Base-by-base conservation (phyloP, 1,140 invertebrate genomes). In the Pseudomyrmex pallidus region DNA sequence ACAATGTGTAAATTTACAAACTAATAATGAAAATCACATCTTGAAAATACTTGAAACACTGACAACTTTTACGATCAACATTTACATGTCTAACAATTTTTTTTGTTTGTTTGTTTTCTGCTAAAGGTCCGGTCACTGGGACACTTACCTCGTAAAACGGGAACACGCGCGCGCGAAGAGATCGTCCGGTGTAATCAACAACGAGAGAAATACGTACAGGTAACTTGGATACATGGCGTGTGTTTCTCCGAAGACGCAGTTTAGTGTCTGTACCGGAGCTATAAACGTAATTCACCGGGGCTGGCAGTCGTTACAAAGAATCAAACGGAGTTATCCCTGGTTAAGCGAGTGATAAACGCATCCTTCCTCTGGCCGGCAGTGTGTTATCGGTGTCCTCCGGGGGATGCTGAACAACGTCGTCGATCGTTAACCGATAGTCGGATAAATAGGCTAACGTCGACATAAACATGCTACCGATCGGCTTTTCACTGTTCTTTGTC, bases 381-480 rank as follows among this genome's bases (percentile, higher is more conserved):
- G 35, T 52, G 64, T 78, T 86, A 52, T 63, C 35, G 35, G 9
- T 70, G 70, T 87, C 63, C 74, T 74, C 57, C 15, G 22, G 50
- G 35, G 74, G 73, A 63, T 48, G 44, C 82, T 22, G 62, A 20
- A 10, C 57, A 64, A 54, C 52, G 82, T 85, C 82, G 82, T 87
- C 82, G 85, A 88, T 76, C 85, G 85, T 88, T 87, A 87, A 74
- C 80, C 56, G 73, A 86, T 86, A 84, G 62, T 25, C 62, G 63
- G 57, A 87, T 82, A 87, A 74, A 86, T 74, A 64, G 85, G 44
- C 84, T 68, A 56, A 7, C 52, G 52, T 54, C 52, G 63, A 87
- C 77, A 86, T 87, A 87, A 87, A 86, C 56, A 86, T 70, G 35
- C 46, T 57, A 63, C 48, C 25, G 13, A 63, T 62, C 22, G 46